These are phyloP conservation scores for Calliopum simillimum DNA, from an alignment of 2,888 invertebrate genomes.

Conservation along the genomic window DNA sequence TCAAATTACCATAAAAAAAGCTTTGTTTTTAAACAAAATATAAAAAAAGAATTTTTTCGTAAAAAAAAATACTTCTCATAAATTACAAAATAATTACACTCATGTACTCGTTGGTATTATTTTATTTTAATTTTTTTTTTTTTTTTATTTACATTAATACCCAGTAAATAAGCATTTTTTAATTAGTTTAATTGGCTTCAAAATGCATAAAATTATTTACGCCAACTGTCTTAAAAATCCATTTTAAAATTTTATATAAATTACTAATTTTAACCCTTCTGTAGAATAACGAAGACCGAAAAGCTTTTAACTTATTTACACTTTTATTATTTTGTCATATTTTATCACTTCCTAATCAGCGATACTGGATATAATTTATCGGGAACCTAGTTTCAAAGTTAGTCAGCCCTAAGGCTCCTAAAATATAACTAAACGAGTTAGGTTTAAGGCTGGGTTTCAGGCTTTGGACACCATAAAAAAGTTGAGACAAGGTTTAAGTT, in stretches of 20 bases:
- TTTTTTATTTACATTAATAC: neutral
- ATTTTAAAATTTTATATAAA: too few relatives aligned
- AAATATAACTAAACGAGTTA: too few relatives aligned
- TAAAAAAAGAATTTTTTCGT: conserved; percentile 37
- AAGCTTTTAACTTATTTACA: neutral
- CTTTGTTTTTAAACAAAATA: conserved; percentile 36
- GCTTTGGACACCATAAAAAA: too few relatives aligned
- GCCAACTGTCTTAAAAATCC: neutral
- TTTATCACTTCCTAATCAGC: too few relatives aligned
- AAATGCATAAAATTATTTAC: conserved; percentile 19
- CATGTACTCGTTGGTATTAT: neutral
- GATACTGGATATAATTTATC: too few relatives aligned
- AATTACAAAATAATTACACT: conserved; percentile 38
- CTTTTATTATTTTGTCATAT: too few relatives aligned
- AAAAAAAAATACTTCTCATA: conserved; percentile 33
- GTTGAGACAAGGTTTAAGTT: too few relatives aligned
- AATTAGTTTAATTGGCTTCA: conserved; percentile 27
- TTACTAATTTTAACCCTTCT: too few relatives aligned
- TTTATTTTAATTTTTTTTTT: conserved; percentile 21
- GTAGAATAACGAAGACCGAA: neutral
- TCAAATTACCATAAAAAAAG: conserved; percentile 31
- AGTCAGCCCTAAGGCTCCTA: too few relatives aligned
- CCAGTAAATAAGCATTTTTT: conserved; percentile 21
- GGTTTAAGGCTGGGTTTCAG: too few relatives aligned
- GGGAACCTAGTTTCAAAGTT: too few relatives aligned